A percentile compares a stretch with the other conserved stretches of the same genome.
Conservation (phyloP, 2,888 invertebrate genomes). For the Spisula solida region DNA sequence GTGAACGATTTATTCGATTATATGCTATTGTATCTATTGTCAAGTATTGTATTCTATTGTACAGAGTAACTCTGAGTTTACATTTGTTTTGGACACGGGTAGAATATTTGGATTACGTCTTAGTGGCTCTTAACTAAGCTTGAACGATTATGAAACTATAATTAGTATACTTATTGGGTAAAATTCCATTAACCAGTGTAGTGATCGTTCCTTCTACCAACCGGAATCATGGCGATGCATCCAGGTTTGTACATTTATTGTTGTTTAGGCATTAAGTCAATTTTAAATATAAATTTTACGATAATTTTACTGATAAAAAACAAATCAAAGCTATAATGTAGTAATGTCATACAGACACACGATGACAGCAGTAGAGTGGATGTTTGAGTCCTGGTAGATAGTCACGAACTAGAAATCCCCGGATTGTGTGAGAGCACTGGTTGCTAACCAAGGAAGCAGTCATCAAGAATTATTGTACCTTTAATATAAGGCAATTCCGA, state of each 20-base stretch:
- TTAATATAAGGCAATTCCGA: too few relatives aligned
- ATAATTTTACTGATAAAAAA: neutral
- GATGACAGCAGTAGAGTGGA: neutral
- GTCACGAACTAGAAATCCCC: too few relatives aligned
- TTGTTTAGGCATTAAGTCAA: neutral
- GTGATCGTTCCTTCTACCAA: neutral
- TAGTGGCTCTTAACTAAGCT: neutral
- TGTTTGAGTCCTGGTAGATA: too few relatives aligned
- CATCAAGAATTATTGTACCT: too few relatives aligned
- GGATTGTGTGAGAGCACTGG: too few relatives aligned
- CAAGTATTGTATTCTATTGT: too few relatives aligned
- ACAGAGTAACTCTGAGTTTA: neutral
- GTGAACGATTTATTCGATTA: too few relatives aligned
- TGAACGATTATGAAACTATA: neutral
- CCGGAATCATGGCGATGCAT: conserved; percentile 18
- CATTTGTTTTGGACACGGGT: conserved; percentile 13
- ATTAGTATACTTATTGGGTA: neutral
- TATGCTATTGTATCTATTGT: too few relatives aligned
- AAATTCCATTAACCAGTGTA: neutral
- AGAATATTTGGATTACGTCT: neutral
- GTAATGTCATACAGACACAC: neutral
- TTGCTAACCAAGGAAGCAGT: too few relatives aligned
- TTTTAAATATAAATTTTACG: neutral
- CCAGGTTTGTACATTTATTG: neutral
- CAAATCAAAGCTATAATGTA: neutral